These are phyloP conservation scores for Cyrtodaria siliqua DNA, from an alignment of 2,888 invertebrate genomes.

Conservation along the genomic window DNA sequence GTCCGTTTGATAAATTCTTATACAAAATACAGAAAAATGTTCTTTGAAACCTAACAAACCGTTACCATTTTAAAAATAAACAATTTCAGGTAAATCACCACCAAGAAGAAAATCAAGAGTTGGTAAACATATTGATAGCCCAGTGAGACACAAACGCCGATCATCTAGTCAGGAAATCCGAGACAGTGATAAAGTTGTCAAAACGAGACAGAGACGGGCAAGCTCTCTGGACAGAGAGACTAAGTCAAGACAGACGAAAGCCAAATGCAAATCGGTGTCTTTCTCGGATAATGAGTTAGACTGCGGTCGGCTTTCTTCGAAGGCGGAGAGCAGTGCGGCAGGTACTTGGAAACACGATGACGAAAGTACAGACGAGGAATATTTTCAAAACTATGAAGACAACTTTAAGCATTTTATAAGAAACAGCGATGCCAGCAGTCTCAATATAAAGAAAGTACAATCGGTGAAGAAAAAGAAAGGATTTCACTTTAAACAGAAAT, in stretches of 20 bases:
- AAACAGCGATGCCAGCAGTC: not conserved
- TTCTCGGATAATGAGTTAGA: slow-evolving; percentile 52
- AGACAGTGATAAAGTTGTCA: not conserved
- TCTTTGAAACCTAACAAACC: no score
- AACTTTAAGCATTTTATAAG: slow-evolving; percentile 39
- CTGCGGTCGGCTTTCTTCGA: slow-evolving; percentile 4
- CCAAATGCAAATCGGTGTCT: slow-evolving; percentile 32
- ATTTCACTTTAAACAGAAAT: slow-evolving; percentile 62
- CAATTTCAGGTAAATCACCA: slow-evolving; percentile 31
- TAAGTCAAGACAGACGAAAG: slow-evolving; percentile 18
- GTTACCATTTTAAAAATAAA: not conserved
- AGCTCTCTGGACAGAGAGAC: slow-evolving; percentile 50
- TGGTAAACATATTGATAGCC: slow-evolving; percentile 2
- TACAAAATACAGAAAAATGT: no score
- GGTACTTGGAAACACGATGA: slow-evolving; percentile 43
- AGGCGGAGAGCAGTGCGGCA: not conserved
- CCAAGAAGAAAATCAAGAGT: slow-evolving; percentile 20
- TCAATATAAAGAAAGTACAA: slow-evolving; percentile 6
- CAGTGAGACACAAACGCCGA: not conserved
- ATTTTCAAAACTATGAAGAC: slow-evolving; percentile 56
- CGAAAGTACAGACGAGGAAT: slow-evolving; percentile 61
- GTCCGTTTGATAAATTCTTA: no score
- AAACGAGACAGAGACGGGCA: slow-evolving; percentile 29
- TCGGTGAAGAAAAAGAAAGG: slow-evolving; percentile 46
- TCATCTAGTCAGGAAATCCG: slow-evolving; percentile 21